Evolutionary conservation across 2,797 vertebrate species (phyloP), one percentile per base, ranked within the genome.

Genomic region (Glyptemys insculpta): DNA sequence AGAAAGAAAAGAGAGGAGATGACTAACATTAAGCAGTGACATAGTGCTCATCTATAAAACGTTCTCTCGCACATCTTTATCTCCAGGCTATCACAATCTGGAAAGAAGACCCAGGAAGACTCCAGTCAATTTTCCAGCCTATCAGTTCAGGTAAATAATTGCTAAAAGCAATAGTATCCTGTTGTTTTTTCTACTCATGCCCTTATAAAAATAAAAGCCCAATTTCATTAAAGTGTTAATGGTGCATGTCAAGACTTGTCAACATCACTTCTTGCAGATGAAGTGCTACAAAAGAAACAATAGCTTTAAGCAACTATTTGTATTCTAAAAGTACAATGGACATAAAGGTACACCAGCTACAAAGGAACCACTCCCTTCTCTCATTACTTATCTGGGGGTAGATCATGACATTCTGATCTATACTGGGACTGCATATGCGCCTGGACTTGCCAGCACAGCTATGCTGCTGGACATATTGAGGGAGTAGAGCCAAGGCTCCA

Each of bases 101-200:
- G 41, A 88, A 93, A 92, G 81, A 86, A 2, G 4, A 57, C 68
- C 47, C 62, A 49, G 68, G 94, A 78, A 85, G 23, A 41, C 81
- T 86, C 85, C 2, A 62, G 52, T 72, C 68, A 96, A 81, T 96
- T 96, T 93, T 97, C 83, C 0, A 1, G 79, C 88, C 68, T 56
- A 87, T 56, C 37, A 91, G 52, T 83, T 97, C 68, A 85, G 94
- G 90, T 21, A 89, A 90, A 23, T 59, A 94, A 93, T 52, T 89
- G 68, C 44, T 86, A 83, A 82, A 89, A 59, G 74, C 84, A 92
- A 89, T 2, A 84, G 8, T 68, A 96, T 56, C 68, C 50, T 62
- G 9, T 53, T 31, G 57, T 9, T 91, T 89, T 94, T 85, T 87
- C 34, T 62, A 81, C 34, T 82, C 21, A 4, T 19, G 84, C 57